Percentiles rank a stretch among this genome's conserved stretches.
phyloP scores from a whole-genome alignment of 2,797 vertebrate genomes.

The Eulemur coronatus region DNA sequence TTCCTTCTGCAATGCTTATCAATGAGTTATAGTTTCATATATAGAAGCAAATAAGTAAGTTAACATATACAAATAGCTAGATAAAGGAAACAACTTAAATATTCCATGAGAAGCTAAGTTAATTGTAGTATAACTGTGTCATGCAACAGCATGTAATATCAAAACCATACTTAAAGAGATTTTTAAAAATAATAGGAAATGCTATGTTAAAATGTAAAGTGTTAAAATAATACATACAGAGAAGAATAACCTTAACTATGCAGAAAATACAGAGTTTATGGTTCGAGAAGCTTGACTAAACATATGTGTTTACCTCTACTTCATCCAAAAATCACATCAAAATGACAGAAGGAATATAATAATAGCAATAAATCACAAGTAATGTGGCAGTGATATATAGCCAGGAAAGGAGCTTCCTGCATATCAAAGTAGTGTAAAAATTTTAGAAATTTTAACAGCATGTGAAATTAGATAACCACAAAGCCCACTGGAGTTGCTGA shows the following conservation, averaged over 20 bases:
- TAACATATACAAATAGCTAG: not conserved
- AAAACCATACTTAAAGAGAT: not conserved
- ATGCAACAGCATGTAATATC: not conserved
- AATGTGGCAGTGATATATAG: not conserved
- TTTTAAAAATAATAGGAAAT: not conserved
- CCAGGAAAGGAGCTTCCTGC: not conserved
- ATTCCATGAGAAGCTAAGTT: not conserved
- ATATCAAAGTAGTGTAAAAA: not conserved
- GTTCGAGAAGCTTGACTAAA: not conserved
- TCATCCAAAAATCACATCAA: constrained; percentile 14
- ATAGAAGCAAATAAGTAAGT: not conserved
- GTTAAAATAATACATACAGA: not conserved
- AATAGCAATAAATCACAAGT: constrained; percentile 17
- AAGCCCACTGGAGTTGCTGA: not conserved
- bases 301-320: constrained; percentile 48
- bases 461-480: not conserved
- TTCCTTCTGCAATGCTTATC: not conserved
- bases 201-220: constrained; percentile 1
- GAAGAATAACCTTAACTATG: not conserved
- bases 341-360: constrained; percentile 33
- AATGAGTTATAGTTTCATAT: not conserved
- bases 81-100: not conserved
- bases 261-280: not conserved
- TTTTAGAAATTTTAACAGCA: not conserved
- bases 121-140: not conserved